Evolutionary conservation across 2,797 vertebrate species (phyloP), one percentile per base, ranked within the genome.

Genomic region (Phoxinus dragarum): DNA sequence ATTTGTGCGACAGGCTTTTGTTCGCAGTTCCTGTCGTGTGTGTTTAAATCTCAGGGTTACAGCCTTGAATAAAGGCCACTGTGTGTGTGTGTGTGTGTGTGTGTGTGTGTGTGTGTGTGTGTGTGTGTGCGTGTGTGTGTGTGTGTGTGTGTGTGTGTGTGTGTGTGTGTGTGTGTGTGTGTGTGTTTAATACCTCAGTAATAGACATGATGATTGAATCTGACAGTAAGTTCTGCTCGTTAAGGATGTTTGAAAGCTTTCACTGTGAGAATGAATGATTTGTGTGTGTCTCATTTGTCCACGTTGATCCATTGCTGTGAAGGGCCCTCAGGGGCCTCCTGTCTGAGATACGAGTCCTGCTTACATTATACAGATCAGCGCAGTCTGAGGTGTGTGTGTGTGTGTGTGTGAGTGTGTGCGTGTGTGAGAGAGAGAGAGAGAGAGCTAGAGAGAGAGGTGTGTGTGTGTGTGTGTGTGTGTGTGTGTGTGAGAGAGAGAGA

Each of bases 301-400:
- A 11, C 27, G 27, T 23, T 80, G 38, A 90, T 68, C 42, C 40
- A 17, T 87, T 27, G 82, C 88, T 85, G 56, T 86, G 89, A 56
- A 88, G 80, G 85, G 84, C 69, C 42, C 42, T 84, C 59, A 86
- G 75, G 83, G 79, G 61, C 68, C 88, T 71, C 86, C 47, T 75
- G 82, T 87, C 21, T 21, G 84, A 90, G 81, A 84, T 88, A 80
- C 27, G 82, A 34, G 52, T 1, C 5, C 49, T 34, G 76, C 88
- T 85, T 90, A 88, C 84, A 90, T 92, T 91, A 80, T 90, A 92
- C 90, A 89, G 89, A 91, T 93, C 90, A 90, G 90, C 84, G 92
- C 89, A 83, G 52, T 54, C 19, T 54, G 52, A 47, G 12, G 12
- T 0, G 21, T 54, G 19, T 21, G 6, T 49, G 47, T 47, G 47